A percentile compares a stretch with the other conserved stretches of the same genome.
Conservation (phyloP, 2,113 vertebrate species). For the Pterophyllum scalare region DNA sequence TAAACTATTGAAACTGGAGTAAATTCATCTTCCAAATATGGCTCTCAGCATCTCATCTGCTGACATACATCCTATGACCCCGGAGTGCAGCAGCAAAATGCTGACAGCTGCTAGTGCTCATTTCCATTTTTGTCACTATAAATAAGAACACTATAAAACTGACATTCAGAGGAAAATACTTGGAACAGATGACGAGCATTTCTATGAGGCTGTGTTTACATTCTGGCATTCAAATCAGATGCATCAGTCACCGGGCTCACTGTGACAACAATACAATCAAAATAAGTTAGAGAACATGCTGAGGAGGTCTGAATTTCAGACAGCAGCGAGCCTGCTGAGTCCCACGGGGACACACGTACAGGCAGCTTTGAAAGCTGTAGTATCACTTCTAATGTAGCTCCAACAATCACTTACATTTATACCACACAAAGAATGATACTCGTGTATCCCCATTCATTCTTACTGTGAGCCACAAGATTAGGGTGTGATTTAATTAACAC, state of each 20-base stretch:
- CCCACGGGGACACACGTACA: slow-evolving; percentile 71
- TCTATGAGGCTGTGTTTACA: slow-evolving; percentile 12
- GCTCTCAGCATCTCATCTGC: not conserved
- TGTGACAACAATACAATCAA: slow-evolving; percentile 46
- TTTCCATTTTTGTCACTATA: not conserved
- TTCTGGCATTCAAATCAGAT: slow-evolving; percentile 30
- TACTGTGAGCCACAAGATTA: slow-evolving; percentile 18
- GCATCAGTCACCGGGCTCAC: slow-evolving; percentile 8
- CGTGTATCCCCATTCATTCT: slow-evolving; percentile 21
- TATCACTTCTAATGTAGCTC: slow-evolving; percentile 16
- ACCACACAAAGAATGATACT: slow-evolving; percentile 5
- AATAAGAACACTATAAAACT: slow-evolving; percentile 37
- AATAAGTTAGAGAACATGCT: slow-evolving; percentile 71
- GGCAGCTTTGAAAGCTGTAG: slow-evolving; percentile 38
- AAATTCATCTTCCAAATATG: slow-evolving; percentile 21
- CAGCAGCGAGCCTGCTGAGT: slow-evolving; percentile 63
- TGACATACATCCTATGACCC: not conserved
- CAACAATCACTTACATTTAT: slow-evolving; percentile 17
- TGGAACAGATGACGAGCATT: not conserved
- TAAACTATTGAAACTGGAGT: not conserved
- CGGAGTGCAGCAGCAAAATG: slow-evolving; percentile 1
- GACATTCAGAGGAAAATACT: slow-evolving; percentile 8
- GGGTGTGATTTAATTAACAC: not conserved
- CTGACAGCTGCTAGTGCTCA: slow-evolving; percentile 1
- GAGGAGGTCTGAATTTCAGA: slow-evolving; percentile 81